Conservation (phyloP, 2,888 invertebrate genomes). For the Limenitis camilla region DNA sequence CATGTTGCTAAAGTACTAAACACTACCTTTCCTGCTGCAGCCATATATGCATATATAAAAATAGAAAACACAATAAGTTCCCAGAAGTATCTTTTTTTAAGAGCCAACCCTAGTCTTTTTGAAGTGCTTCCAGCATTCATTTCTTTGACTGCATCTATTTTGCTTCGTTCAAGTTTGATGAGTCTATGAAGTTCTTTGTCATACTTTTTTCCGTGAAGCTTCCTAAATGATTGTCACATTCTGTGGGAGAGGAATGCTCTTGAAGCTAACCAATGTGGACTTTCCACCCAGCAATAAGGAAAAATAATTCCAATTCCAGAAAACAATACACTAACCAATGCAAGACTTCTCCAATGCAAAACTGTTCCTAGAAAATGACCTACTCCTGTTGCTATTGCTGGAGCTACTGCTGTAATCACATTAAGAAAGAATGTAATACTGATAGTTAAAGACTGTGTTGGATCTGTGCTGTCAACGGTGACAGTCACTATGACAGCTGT, state of each 20-base stretch:
- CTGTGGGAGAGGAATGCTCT: slow-evolving; percentile 23
- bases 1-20: slow-evolving; percentile 4
- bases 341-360: slow-evolving; percentile 23
- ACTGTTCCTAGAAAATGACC: slow-evolving; percentile 18
- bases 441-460: too few relatives aligned
- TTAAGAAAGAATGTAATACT: slow-evolving; percentile 14
- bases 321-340: slow-evolving; percentile 17
- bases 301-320: slow-evolving; percentile 12
- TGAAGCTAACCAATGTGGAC: slow-evolving; percentile 28
- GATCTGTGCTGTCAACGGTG: too few relatives aligned
- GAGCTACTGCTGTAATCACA: slow-evolving; percentile 19
- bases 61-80: neutral
- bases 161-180: slow-evolving; percentile 5
- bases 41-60: neutral
- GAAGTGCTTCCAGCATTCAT: neutral
- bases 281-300: slow-evolving; percentile 23
- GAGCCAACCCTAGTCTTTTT: neutral
- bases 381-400: slow-evolving; percentile 18
- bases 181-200: slow-evolving; percentile 6
- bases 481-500: too few relatives aligned
- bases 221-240: slow-evolving; percentile 19
- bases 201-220: slow-evolving; percentile 3
- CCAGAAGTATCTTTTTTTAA: slow-evolving; percentile 3
- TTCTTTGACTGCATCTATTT: neutral
- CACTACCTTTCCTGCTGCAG: neutral